phyloP scores from a whole-genome alignment of 2,113 vertebrate genomes.

The Maccullochella peelii region DNA sequence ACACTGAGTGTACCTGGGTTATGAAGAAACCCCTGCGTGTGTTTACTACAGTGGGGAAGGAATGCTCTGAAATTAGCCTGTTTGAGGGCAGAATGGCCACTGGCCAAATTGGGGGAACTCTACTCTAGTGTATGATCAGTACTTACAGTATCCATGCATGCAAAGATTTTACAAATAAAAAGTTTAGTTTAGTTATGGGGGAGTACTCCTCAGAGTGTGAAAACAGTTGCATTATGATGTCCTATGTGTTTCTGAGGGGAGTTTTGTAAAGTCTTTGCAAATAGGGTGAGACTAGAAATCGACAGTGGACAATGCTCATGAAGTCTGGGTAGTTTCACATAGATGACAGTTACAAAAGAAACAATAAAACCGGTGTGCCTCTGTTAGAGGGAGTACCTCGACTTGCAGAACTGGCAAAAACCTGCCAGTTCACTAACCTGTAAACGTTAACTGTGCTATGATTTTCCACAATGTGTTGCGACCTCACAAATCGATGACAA shows the following conservation, averaged over 20 bases:
- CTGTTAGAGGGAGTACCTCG: neutral
- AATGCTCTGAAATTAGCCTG: neutral
- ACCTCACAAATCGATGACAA: neutral
- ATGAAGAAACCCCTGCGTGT: neutral
- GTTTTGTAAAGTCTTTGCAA: too few species aligned
- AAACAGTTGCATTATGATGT: too few species aligned
- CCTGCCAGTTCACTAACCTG: neutral
- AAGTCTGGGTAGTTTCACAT: neutral
- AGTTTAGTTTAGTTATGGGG: too few species aligned
- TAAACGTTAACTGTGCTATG: too few species aligned
- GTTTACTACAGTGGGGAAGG: neutral
- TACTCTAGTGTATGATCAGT: too few species aligned
- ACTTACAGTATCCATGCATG: too few species aligned
- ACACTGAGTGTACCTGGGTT: neutral
- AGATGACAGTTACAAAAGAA: neutral
- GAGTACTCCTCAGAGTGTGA: too few species aligned
- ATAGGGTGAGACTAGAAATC: too few species aligned
- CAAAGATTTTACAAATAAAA: too few species aligned
- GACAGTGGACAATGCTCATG: too few species aligned
- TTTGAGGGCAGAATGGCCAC: neutral
- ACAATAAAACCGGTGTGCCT: neutral
- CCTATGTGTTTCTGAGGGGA: too few species aligned
- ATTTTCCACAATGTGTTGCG: accelerated
- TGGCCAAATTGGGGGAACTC: too few species aligned
- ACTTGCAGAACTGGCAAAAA: neutral